phyloP scores from a whole-genome alignment of 2,797 vertebrate species.

The Philypnodon macrostomus region DNA sequence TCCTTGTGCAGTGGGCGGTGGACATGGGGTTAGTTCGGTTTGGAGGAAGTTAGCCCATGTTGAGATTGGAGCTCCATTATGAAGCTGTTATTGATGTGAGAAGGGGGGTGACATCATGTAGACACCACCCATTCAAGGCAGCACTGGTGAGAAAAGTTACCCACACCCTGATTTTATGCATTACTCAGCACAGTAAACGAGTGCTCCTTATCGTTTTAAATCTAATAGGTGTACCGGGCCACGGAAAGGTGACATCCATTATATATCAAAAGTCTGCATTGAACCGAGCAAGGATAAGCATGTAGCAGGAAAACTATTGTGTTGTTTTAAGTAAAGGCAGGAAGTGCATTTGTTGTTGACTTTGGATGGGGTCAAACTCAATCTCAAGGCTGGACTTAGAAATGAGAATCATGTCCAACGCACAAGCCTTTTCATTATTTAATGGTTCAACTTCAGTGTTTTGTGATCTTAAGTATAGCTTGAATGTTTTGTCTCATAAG shows the following conservation, averaged over 20 bases:
- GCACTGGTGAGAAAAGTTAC: slow-evolving; percentile 60
- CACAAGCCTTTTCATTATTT: background rate
- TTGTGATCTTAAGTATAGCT: too few species aligned
- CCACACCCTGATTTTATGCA: slow-evolving; percentile 42
- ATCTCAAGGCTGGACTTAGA: background rate
- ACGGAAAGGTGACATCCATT: slow-evolving; percentile 1
- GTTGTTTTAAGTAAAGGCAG: slow-evolving; percentile 12
- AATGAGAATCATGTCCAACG: background rate
- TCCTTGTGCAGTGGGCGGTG: slow-evolving; percentile 79
- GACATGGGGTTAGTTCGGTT: slow-evolving; percentile 54
- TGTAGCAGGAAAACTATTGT: slow-evolving; percentile 8
- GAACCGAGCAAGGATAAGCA: background rate
- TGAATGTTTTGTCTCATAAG: too few species aligned
- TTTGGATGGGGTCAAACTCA: background rate
- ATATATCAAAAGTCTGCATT: background rate
- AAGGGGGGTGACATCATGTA: slow-evolving; percentile 70
- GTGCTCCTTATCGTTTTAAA: slow-evolving; percentile 23
- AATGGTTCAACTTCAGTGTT: background rate
- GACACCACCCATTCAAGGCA: slow-evolving; percentile 50
- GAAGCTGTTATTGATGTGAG: slow-evolving; percentile 59
- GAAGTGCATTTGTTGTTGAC: slow-evolving; percentile 9
- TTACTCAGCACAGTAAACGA: slow-evolving; percentile 58
- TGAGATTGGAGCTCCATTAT: slow-evolving; percentile 79
- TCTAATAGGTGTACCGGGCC: slow-evolving; percentile 31
- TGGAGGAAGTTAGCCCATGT: slow-evolving; percentile 81